These are phyloP conservation scores for Mugil cephalus DNA, from an alignment of 2,113 vertebrate species.

Conservation along the genomic window DNA sequence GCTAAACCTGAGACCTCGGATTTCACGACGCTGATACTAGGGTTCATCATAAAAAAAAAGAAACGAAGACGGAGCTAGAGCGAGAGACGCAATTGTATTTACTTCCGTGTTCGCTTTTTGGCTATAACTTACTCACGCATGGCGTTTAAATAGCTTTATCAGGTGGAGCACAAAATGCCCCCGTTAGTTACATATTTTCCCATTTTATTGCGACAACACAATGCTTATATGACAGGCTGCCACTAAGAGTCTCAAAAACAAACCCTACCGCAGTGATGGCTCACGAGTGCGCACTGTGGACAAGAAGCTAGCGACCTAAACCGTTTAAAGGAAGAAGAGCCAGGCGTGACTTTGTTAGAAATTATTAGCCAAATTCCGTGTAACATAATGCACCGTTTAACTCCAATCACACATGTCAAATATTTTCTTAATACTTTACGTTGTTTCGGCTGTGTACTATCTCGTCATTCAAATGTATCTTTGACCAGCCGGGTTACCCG, in stretches of 20 bases:
- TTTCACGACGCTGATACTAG: slow-evolving; percentile 61
- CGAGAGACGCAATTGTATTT: background rate
- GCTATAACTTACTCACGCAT: no score
- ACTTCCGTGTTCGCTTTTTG: slow-evolving; percentile 54
- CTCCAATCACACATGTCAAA: background rate
- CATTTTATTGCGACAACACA: background rate
- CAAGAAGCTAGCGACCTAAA: background rate
- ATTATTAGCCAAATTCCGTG: background rate
- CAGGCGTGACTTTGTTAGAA: background rate
- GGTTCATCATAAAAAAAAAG: slow-evolving; percentile 37
- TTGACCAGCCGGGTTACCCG: background rate
- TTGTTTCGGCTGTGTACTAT: background rate
- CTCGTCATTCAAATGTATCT: slow-evolving; percentile 23
- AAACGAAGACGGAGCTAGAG: slow-evolving; percentile 12
- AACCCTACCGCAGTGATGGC: background rate
- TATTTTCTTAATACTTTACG: accelerated
- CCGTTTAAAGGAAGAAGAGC: background rate
- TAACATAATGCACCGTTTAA: accelerated
- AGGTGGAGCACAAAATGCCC: accelerated
- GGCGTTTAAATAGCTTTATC: no score
- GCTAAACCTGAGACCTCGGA: slow-evolving; percentile 30
- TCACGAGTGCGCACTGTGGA: slow-evolving; percentile 7
- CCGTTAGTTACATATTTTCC: no score
- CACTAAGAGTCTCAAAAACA: background rate
- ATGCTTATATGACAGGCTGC: background rate